These are phyloP conservation scores for Nesometra sesokonis DNA, from an alignment of 35 echinoderm and acorn worm genomes.

Conservation along the genomic window DNA sequence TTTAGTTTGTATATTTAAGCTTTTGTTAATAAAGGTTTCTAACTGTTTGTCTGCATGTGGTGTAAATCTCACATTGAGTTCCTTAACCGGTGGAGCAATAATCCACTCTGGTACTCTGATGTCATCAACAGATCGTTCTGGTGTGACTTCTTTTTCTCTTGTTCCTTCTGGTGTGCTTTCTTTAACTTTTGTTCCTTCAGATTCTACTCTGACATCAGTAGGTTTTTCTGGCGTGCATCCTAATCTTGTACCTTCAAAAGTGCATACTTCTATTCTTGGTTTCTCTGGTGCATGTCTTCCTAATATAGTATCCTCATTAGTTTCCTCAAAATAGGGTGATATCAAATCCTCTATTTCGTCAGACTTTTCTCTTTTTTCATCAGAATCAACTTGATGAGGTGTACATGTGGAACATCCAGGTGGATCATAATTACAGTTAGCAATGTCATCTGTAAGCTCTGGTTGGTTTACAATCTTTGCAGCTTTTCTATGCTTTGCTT, in stretches of 20 bases:
- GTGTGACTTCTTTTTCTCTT: not conserved
- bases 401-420: too few relatives aligned
- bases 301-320: too few relatives aligned
- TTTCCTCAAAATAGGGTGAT: too few relatives aligned
- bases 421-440: too few relatives aligned
- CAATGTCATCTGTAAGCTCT: not conserved
- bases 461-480: not conserved
- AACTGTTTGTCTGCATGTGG: constrained; percentile 48
- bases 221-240: too few relatives aligned
- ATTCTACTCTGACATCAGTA: too few relatives aligned
- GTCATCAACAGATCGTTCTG: not conserved
- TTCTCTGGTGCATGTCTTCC: too few relatives aligned
- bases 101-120: constrained; percentile 68
- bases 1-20: not conserved
- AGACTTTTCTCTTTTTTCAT: too few relatives aligned
- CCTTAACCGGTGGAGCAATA: constrained; percentile 37
- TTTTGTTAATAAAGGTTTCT: constrained; percentile 6
- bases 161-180: not conserved
- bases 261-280: too few relatives aligned
- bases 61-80: constrained; percentile 66
- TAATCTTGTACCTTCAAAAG: not conserved
- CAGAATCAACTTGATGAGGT: too few relatives aligned
- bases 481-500: not conserved
- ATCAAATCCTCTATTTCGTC: too few relatives aligned
- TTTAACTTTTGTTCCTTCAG: too few relatives aligned